Conservation (phyloP, 2,888 invertebrate genomes). For the Odontocolon sp. region DNA sequence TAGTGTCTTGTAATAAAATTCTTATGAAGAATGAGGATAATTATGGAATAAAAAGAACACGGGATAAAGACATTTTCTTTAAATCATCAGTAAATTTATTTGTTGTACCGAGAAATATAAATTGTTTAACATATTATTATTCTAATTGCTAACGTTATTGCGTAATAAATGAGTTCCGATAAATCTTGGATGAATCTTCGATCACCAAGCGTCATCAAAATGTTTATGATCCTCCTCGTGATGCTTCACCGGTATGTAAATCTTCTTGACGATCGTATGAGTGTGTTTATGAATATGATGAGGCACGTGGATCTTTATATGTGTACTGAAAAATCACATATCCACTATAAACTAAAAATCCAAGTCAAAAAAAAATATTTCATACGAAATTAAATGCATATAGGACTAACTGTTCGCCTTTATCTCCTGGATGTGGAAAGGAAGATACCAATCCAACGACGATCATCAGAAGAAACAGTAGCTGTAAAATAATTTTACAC, state of each 20-base stretch:
- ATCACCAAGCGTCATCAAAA: not conserved
- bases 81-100: constrained; percentile 5
- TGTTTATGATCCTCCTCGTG: constrained; percentile 34
- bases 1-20: not conserved
- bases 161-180: not conserved
- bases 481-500: constrained; percentile 54
- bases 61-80: not conserved
- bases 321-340: constrained; percentile 69
- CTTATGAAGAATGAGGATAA: not conserved
- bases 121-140: not conserved
- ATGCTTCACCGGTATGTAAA: constrained; percentile 72
- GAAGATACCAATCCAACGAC: constrained; percentile 57
- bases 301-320: constrained; percentile 75
- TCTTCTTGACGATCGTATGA: constrained; percentile 75
- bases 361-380: not conserved
- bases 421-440: constrained; percentile 62
- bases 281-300: constrained; percentile 74
- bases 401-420: constrained; percentile 70
- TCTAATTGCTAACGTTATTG: not conserved
- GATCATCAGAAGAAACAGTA: constrained; percentile 61
- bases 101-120: not conserved
- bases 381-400: too few relatives aligned
- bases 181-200: constrained; percentile 57
- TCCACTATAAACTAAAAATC: not conserved
- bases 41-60: too few relatives aligned